Conservation (phyloP, 2,113 vertebrate species). For the Xenopus laevis region DNA sequence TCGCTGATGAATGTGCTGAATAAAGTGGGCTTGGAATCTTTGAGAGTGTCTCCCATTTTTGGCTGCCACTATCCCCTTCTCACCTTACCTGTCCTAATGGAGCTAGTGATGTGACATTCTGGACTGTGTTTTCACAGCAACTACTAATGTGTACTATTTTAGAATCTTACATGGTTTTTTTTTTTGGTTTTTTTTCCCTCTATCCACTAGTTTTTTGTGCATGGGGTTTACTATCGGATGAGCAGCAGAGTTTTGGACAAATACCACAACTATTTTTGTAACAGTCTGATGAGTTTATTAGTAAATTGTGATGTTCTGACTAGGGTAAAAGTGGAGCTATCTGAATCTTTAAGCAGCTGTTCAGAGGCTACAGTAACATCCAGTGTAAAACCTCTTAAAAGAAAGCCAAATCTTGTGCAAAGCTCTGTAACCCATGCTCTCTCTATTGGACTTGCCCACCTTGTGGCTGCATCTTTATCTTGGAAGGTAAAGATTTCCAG, state of each 20-base stretch:
- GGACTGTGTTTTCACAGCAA: background rate
- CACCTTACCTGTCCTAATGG: background rate
- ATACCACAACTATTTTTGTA: background rate
- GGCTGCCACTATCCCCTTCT: background rate
- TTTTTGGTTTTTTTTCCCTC: background rate
- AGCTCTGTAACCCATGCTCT: too few species aligned
- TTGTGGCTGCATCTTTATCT: too few species aligned
- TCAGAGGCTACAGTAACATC: too few species aligned
- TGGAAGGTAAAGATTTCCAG: too few species aligned
- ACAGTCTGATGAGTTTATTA: too few species aligned
- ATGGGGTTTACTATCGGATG: background rate
- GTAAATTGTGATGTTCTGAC: too few species aligned
- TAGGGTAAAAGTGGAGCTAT: too few species aligned
- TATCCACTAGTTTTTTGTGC: too few species aligned
- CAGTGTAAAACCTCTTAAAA: too few species aligned
- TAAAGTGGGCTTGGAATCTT: slow-evolving; percentile 14
- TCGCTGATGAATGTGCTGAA: slow-evolving; percentile 31
- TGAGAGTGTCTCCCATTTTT: slow-evolving; percentile 7
- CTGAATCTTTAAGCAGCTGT: too few species aligned
- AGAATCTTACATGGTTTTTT: background rate
- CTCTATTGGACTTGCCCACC: too few species aligned
- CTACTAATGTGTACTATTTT: background rate
- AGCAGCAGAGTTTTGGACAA: background rate
- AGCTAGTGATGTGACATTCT: slow-evolving; percentile 8
- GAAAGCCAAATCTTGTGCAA: too few species aligned